These are phyloP conservation scores for Mesoligia furuncula DNA, from an alignment of 2,888 invertebrate species.

Conservation along the genomic window DNA sequence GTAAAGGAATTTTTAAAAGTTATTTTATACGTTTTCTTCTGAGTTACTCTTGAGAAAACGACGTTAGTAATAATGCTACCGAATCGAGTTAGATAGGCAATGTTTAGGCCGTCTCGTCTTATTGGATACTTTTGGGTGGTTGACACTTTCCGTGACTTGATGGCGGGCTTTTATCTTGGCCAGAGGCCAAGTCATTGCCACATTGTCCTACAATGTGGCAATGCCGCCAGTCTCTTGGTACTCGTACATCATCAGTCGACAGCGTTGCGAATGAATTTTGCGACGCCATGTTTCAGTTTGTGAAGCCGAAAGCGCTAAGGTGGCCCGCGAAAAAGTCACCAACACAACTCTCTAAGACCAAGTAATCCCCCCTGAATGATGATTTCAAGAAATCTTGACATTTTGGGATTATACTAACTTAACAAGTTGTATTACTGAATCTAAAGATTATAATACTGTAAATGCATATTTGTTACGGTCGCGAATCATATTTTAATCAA, in stretches of 20 bases:
- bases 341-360: too few relatives aligned
- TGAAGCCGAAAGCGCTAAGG: background rate
- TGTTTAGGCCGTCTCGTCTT: background rate
- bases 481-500: too few relatives aligned
- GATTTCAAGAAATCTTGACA: too few relatives aligned
- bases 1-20: slow-evolving; percentile 14
- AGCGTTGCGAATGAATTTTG: background rate
- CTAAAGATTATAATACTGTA: too few relatives aligned
- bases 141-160: too few relatives aligned
- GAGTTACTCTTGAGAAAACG: background rate
- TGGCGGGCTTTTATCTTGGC: background rate
- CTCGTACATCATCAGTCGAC: background rate
- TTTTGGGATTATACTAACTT: too few relatives aligned
- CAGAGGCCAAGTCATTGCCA: too few relatives aligned
- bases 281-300: background rate
- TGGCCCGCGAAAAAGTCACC: too few relatives aligned
- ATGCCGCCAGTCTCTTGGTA: background rate
- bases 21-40: slow-evolving; percentile 29
- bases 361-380: too few relatives aligned
- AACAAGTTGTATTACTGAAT: too few relatives aligned
- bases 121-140: background rate
- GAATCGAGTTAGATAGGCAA: background rate
- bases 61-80: background rate
- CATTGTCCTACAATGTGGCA: background rate
- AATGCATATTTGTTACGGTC: too few relatives aligned